These are phyloP conservation scores for Drosophila eugracilis DNA, from an alignment of 1,140 invertebrate genomes.

Conservation along the genomic window DNA sequence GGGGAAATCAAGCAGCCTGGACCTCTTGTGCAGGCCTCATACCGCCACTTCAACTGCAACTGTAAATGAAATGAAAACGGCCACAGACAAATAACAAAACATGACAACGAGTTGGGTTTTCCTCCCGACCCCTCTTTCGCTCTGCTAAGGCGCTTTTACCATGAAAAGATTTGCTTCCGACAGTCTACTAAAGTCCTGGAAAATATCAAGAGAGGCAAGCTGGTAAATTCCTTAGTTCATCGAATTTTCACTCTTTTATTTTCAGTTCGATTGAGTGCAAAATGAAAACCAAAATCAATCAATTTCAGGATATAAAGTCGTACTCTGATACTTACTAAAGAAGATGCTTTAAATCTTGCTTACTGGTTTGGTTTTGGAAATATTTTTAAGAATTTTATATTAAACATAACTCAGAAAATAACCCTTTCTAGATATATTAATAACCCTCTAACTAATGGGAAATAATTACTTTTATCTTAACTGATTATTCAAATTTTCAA, in stretches of 20 bases:
- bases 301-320: background rate
- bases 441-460: too few species aligned
- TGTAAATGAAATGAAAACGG: conserved; percentile 78
- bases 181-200: conserved; percentile 2
- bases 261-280: conserved; percentile 1
- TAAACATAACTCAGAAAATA: background rate
- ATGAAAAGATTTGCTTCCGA: conserved; percentile 4
- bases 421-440: too few species aligned
- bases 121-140: background rate
- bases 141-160: background rate
- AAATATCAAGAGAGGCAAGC: background rate
- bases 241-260: background rate
- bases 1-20: conserved; percentile 69
- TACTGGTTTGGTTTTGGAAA: too few species aligned
- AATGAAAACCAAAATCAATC: conserved; percentile 17
- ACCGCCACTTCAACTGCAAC: conserved; percentile 42
- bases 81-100: conserved; percentile 69
- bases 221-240: background rate
- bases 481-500: too few species aligned
- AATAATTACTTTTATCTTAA: too few species aligned
- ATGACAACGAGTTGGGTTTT: conserved; percentile 43
- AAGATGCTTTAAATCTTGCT: too few species aligned
- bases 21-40: conserved; percentile 51
- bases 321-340: background rate
- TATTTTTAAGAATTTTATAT: too few species aligned